Evolutionary conservation across 1,140 invertebrate genomes (phyloP), one percentile per base, ranked within the genome.

Genomic region (Drosophila teissieri): DNA sequence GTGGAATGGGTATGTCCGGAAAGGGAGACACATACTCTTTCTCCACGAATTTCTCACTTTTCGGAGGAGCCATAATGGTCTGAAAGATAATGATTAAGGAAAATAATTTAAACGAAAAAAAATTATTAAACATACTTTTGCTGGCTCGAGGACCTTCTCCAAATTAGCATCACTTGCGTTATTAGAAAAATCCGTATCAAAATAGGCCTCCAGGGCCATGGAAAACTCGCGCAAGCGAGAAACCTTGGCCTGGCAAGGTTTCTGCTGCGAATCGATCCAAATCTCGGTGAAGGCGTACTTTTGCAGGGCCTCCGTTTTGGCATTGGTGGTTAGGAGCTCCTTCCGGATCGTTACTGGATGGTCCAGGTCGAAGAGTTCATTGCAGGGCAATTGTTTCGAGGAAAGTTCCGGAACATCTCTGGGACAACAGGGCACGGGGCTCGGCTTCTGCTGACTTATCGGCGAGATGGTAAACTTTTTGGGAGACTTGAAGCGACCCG

Each of bases 21-120:
- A 81, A 67, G 14, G 80, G 72, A n/a, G 80, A 76, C 2, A 84
- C 72, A 58, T 84, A 84, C 3, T 22, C 11, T 14, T 60, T 44
- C 24, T 58, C 44, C 15, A 14, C 22, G 15, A 17, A 19, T 15
- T 17, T 40, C 0, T 12, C 15, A 17, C 2, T 45, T 12, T 46
- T 15, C 1, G 45, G 19, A 10, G 4, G 8, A 37, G 17, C 8
- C 3, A 2, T 22, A 7, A 2, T 51, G 1, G 42, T 31, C 73
- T 82, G 45, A 37, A 49, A 34, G 0, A 22, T 11, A 4, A 1
- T 1, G 14, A 11, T 39, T 39, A 39, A 4, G 14, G 14, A 14
- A 42, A n/a, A 17, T 7, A 39, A 39, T n/a, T 17, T 8, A 17
- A 42, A 6, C 2, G 8, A 42, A 40, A 6, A n/a, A 14, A 15